Evolutionary conservation across 2,888 invertebrate genomes (phyloP).

Genomic region (Andrena minutula): DNA sequence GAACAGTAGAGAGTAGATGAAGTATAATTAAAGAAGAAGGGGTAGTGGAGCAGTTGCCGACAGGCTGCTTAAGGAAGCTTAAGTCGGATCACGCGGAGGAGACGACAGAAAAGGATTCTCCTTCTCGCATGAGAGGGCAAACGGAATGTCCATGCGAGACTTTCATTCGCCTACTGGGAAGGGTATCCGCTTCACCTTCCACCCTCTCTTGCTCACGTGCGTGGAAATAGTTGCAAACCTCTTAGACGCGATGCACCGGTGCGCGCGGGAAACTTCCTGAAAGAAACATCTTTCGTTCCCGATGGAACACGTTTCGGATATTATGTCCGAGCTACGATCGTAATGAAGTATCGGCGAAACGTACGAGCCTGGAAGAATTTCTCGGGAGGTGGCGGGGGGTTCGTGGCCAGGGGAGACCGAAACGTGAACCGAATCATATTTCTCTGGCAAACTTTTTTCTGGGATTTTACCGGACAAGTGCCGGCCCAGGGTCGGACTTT

Average conservation of each 20-base stretch:
- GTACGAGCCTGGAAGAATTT: conserved; percentile 60
- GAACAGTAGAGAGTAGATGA: background rate
- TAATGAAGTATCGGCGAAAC: conserved; percentile 73
- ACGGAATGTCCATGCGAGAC: conserved; percentile 23
- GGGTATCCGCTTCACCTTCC: background rate
- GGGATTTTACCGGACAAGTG: conserved; percentile 65
- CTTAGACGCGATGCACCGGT: conserved; percentile 26
- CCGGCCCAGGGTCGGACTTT: conserved; percentile 61
- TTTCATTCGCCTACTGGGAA: conserved; percentile 11
- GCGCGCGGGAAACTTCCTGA: conserved; percentile 57
- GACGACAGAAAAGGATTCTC: no score
- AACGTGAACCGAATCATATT: conserved; percentile 73
- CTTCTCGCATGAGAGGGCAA: background rate
- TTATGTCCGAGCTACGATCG: conserved; percentile 66
- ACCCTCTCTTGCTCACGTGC: conserved; percentile 33
- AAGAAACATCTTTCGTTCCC: conserved; percentile 62
- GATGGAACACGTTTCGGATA: conserved; percentile 70
- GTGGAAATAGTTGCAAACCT: conserved; percentile 43
- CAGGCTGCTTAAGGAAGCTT: no score
- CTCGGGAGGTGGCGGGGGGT: background rate
- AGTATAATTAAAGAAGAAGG: no score
- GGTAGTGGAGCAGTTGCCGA: no score
- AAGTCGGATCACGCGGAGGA: no score
- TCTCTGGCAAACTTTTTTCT: conserved; percentile 65
- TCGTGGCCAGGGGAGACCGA: conserved; percentile 8